phyloP scores from a whole-genome alignment of 1,140 invertebrate genomes.

The Cydia splendana region DNA sequence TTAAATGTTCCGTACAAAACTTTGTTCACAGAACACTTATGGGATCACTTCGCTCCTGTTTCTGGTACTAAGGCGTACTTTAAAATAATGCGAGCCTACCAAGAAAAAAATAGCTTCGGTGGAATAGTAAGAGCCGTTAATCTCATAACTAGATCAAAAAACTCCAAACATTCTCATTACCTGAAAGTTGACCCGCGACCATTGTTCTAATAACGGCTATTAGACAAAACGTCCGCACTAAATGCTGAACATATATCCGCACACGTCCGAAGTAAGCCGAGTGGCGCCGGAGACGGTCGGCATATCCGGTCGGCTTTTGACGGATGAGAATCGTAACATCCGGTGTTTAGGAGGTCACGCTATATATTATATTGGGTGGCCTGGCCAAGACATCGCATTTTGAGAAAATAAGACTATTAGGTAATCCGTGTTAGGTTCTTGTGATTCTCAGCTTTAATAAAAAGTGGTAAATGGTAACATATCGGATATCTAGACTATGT shows the following conservation, averaged over 20 bases:
- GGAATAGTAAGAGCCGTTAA: neutral
- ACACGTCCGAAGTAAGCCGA: slow-evolving; percentile 19
- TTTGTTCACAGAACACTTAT: too few species aligned
- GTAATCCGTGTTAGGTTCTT: neutral
- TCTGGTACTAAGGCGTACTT: too few species aligned
- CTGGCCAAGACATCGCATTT: neutral
- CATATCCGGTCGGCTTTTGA: slow-evolving; percentile 27
- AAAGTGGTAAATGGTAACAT: too few species aligned
- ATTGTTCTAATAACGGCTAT: slow-evolving; percentile 20
- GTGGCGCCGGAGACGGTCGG: slow-evolving; percentile 20
- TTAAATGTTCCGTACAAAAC: too few species aligned
- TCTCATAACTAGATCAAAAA: neutral
- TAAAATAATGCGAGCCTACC: too few species aligned
- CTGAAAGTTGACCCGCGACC: slow-evolving; percentile 9
- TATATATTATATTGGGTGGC: slow-evolving; percentile 7
- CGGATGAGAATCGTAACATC: slow-evolving; percentile 11
- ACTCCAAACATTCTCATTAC: neutral
- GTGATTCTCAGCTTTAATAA: neutral
- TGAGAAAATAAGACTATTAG: neutral
- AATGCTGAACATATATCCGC: slow-evolving; percentile 13
- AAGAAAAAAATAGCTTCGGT: too few species aligned
- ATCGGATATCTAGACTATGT: neutral
- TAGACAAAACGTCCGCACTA: slow-evolving; percentile 26
- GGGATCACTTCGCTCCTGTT: too few species aligned
- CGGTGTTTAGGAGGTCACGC: slow-evolving; percentile 18